Conservation (phyloP, 2,888 invertebrate species). For the Amaurobius ferox region DNA sequence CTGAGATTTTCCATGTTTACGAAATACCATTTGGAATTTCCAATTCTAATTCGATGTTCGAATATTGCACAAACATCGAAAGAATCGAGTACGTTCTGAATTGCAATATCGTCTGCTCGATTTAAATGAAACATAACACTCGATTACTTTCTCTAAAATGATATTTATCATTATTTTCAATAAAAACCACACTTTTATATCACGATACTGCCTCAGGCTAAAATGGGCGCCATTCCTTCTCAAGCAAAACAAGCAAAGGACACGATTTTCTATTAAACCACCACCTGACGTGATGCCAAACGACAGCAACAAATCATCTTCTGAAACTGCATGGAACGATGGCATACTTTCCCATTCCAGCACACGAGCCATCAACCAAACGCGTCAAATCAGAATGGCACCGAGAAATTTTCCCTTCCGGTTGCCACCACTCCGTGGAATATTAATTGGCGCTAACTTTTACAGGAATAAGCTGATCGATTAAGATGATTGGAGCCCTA, state of each 20-base stretch:
- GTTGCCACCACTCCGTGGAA: slow-evolving; percentile 2
- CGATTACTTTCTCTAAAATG: too few species aligned
- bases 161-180: too few species aligned
- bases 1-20: too few species aligned
- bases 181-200: not conserved
- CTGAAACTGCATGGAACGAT: not conserved
- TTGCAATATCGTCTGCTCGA: too few species aligned
- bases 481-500: slow-evolving; percentile 9
- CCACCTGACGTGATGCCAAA: not conserved
- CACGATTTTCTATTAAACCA: not conserved
- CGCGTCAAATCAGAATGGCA: not conserved
- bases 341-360: slow-evolving; percentile 4
- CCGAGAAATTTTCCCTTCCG: slow-evolving; percentile 6
- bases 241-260: not conserved
- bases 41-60: too few species aligned
- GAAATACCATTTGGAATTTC: too few species aligned
- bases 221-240: not conserved
- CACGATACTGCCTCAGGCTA: not conserved
- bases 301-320: slow-evolving; percentile 6
- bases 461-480: not conserved
- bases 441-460: slow-evolving; percentile 14
- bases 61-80: too few species aligned
- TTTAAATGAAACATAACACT: too few species aligned
- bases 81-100: too few species aligned
- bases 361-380: not conserved